phyloP scores from a whole-genome alignment of 2,797 vertebrate species.

The Clarias pachynema region DNA sequence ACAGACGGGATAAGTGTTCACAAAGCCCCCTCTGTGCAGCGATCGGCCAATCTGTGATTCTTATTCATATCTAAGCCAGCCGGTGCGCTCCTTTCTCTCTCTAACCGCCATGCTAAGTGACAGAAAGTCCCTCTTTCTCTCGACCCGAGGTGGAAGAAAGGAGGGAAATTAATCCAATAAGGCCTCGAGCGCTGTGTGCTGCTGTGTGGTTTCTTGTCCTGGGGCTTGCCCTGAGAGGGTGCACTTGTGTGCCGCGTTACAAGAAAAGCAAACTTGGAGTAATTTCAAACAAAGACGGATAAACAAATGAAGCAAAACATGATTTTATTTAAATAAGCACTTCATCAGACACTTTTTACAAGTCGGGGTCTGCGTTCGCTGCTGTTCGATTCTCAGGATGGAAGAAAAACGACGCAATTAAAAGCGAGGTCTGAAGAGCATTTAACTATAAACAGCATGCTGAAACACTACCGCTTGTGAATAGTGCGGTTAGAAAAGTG shows the following conservation, averaged over 20 bases:
- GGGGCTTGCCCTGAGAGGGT: constrained; percentile 27
- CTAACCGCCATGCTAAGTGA: constrained; percentile 59
- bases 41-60: constrained; percentile 74
- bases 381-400: not conserved
- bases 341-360: not conserved
- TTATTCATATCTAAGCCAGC: constrained; percentile 89
- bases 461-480: not conserved
- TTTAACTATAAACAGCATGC: not conserved
- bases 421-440: not conserved
- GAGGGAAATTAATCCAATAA: constrained; percentile 60
- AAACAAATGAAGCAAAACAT: not conserved
- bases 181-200: constrained; percentile 68
- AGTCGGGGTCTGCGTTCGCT: not conserved
- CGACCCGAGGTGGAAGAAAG: constrained; percentile 18
- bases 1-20: constrained; percentile 84
- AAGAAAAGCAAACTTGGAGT: not conserved
- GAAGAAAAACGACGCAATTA: not conserved
- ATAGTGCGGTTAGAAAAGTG: not conserved
- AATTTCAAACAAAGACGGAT: not conserved
- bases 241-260: not conserved
- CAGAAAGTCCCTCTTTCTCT: constrained; percentile 60
- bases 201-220: constrained; percentile 63
- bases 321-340: not conserved
- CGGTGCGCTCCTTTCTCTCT: constrained; percentile 77
- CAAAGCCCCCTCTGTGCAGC: constrained; percentile 89